Evolutionary conservation across 2,797 vertebrate species (phyloP).

Genomic region (Coranthus polyacanthus): DNA sequence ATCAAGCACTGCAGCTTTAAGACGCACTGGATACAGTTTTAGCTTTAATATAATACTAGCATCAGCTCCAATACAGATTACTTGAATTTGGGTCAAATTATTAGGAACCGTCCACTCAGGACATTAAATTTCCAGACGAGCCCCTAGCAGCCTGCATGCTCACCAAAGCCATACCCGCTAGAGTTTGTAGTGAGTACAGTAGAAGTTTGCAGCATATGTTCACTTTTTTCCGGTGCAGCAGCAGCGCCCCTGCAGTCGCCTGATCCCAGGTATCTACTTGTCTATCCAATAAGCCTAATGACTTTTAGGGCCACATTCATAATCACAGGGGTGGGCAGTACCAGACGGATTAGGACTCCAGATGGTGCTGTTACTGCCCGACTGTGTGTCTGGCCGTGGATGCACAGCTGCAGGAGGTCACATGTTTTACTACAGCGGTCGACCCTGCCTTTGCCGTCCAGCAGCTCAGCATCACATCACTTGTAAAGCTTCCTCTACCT

Average conservation of each 20-base stretch:
- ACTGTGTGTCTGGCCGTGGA: constrained; percentile 58
- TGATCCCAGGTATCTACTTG: constrained; percentile 56
- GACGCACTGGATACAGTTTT: no score
- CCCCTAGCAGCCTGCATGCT: no score
- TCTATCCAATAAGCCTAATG: constrained; percentile 77
- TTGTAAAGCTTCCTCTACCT: no score
- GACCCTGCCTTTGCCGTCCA: constrained; percentile 35
- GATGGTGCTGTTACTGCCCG: constrained; percentile 78
- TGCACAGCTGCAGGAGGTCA: constrained; percentile 75
- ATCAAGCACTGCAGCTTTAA: no score
- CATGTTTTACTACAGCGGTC: constrained; percentile 62
- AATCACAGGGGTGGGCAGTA: constrained; percentile 60
- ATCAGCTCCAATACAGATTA: no score
- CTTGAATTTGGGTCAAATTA: no score
- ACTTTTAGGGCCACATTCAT: constrained; percentile 61
- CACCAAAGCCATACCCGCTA: neutral
- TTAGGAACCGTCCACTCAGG: no score
- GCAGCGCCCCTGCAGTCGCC: constrained; percentile 11
- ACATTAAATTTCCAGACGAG: no score
- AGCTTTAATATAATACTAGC: no score
- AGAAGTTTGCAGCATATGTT: constrained; percentile 1
- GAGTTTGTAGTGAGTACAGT: neutral
- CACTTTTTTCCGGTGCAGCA: constrained; percentile 12
- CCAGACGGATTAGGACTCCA: constrained; percentile 79
- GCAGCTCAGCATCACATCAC: constrained; percentile 12